Conservation (phyloP, 1,140 invertebrate genomes). For the Papilio dardanus region DNA sequence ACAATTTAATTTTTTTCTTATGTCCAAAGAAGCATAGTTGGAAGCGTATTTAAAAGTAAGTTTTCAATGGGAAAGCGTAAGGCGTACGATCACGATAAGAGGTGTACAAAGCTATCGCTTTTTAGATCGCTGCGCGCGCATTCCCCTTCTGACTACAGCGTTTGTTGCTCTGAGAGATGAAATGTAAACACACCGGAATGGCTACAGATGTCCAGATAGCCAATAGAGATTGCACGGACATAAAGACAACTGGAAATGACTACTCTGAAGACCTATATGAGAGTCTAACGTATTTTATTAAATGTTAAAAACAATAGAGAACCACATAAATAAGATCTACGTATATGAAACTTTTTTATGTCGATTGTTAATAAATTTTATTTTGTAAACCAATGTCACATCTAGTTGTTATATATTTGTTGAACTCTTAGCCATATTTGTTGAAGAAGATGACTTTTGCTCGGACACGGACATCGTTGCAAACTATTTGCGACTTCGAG, state of each 20-base stretch:
- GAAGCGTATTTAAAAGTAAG: slow-evolving; percentile 42
- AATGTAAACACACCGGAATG: slow-evolving; percentile 75
- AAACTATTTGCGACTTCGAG: slow-evolving; percentile 64
- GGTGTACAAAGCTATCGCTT: slow-evolving; percentile 70
- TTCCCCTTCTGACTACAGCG: slow-evolving; percentile 53
- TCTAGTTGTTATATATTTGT: slow-evolving; percentile 52
- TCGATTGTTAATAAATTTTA: background rate
- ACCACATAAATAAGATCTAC: background rate
- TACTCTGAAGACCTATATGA: background rate
- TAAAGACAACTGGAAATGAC: slow-evolving; percentile 45
- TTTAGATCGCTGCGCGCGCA: slow-evolving; percentile 73
- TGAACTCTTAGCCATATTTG: slow-evolving; percentile 66
- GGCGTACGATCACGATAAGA: slow-evolving; percentile 62
- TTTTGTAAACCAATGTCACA: slow-evolving; percentile 37
- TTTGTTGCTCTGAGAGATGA: slow-evolving; percentile 77
- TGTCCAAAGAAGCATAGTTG: slow-evolving; percentile 28
- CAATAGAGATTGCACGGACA: slow-evolving; percentile 61
- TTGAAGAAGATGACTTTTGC: slow-evolving; percentile 70
- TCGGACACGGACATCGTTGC: slow-evolving; percentile 67
- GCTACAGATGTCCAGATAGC: slow-evolving; percentile 79
- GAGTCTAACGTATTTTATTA: background rate
- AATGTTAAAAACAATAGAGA: background rate
- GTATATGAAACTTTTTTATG: background rate
- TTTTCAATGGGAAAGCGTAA: slow-evolving; percentile 49
- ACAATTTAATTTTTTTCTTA: background rate